Evolutionary conservation across 2,888 invertebrate species (phyloP), one percentile per base, ranked within the genome.

Genomic region (Lithosia quadra): DNA sequence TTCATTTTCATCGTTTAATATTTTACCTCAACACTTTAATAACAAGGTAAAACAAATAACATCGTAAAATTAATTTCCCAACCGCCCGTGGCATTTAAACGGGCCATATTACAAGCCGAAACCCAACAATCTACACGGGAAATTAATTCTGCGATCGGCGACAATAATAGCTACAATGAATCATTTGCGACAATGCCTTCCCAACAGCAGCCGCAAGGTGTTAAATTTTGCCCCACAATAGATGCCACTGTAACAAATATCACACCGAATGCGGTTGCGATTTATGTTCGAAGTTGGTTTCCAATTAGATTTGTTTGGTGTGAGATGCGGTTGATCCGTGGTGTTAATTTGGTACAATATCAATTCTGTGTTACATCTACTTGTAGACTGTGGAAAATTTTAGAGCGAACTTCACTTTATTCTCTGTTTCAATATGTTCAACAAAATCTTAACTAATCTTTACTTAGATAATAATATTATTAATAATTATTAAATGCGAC

Each of bases 101-200:
- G 80, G 83, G 84, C 65, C 79, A 86, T 84, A 89, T 88, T 88
- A 87, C 81, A 76, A 69, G 76, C 82, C 77, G 75, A 83, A 87
- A 85, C 82, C 84, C 86, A 84, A 86, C 86, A 87, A 87, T 88
- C 84, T 86, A 83, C 81, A 83, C 83, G 88, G 78, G 87, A 89
- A 92, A 93, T 95, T 94, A 94, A 93, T 93, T 90, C 88, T 82
- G 79, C 85, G 87, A 93, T 92, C 88, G 90, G 90, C 86, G 85
- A 91, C 91, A 91, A 93, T 92, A 92, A 92, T 89, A 88, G 87
- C 84, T 84, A 87, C 84, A 72, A 92, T 95, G 91, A 93, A 93
- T 94, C 94, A 95, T 88, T 79, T 74, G 78, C 80, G 79, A 94
- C 92, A 93, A 94, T 87, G 82, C 75, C 65, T 64, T 68, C 65